These are phyloP conservation scores for Potorous gilbertii DNA, from an alignment of 2,797 vertebrate species.

Conservation along the genomic window DNA sequence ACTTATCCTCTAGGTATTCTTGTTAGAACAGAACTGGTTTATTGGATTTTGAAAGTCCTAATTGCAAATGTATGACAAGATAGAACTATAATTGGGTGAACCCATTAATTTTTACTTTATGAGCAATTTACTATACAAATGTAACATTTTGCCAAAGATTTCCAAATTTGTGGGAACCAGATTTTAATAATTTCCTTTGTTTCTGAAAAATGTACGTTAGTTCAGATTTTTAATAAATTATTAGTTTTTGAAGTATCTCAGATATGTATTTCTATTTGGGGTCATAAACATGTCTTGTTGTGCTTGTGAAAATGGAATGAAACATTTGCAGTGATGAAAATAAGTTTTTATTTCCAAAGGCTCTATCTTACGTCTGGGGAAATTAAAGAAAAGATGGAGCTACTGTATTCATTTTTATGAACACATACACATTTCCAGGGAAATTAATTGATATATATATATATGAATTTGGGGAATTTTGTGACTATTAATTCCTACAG, in stretches of 20 bases:
- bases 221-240: neutral
- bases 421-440: neutral
- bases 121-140: neutral
- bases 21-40: neutral
- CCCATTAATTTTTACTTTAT: neutral
- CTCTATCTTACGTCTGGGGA: neutral
- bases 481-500: neutral
- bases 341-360: neutral
- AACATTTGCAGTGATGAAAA: neutral
- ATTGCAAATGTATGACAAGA: neutral
- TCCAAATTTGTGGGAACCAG: neutral
- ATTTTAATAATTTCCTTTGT: neutral
- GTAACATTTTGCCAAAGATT: neutral
- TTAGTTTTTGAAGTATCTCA: neutral
- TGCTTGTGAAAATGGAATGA: neutral
- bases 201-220: neutral
- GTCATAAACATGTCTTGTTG: neutral
- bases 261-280: neutral
- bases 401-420: neutral
- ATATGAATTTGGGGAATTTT: neutral
- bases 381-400: neutral
- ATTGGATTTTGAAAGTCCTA: neutral
- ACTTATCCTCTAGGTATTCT: neutral
- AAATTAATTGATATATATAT: slow-evolving; percentile 4
- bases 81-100: neutral